Evolutionary conservation across 2,888 invertebrate species (phyloP), one percentile per base, ranked within the genome.

Genomic region (Monoplex corrugatus): DNA sequence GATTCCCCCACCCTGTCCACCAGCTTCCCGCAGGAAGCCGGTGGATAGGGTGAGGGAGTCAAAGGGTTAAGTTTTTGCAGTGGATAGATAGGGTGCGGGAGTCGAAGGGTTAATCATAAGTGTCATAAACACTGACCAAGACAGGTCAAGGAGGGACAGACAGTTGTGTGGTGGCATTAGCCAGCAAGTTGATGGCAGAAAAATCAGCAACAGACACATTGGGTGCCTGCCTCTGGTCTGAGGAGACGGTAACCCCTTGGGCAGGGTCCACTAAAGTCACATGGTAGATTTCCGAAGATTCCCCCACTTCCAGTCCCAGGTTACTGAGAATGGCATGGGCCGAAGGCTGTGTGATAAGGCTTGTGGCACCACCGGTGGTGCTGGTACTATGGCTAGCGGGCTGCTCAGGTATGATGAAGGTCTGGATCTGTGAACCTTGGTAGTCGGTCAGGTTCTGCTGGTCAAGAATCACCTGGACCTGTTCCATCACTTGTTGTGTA

Each of bases 101-200:
- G n/a, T n/a, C n/a, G n/a, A n/a, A n/a, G n/a, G n/a, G n/a, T n/a
- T n/a, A n/a, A n/a, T n/a, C n/a, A n/a, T n/a, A n/a, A n/a, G n/a
- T n/a, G n/a, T n/a, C n/a, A n/a, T n/a, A n/a, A n/a, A n/a, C n/a
- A n/a, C n/a, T n/a, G n/a, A n/a, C n/a, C n/a, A n/a, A n/a, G n/a
- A n/a, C n/a, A n/a, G n/a, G n/a, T 63, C 63, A 85, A 23, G 75
- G 80, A 1, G 80, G 68, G 50, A 87, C 32, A 44, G 90, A 89
- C 40, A 91, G 89, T 32, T 92, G 90, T 23, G 90, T 90, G 2
- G 92, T 92, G 43, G 92, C 91, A 88, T 89, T 91, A 10, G 92
- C 92, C 45, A 92, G 87, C 32, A 92, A 88, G 87, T 92, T 92
- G 63, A 92, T 92, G 32, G 92, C 92, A 0, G 92, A 91, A n/a